Evolutionary conservation across 2,888 invertebrate genomes (phyloP).

Genomic region (Sabatieria punctata): DNA sequence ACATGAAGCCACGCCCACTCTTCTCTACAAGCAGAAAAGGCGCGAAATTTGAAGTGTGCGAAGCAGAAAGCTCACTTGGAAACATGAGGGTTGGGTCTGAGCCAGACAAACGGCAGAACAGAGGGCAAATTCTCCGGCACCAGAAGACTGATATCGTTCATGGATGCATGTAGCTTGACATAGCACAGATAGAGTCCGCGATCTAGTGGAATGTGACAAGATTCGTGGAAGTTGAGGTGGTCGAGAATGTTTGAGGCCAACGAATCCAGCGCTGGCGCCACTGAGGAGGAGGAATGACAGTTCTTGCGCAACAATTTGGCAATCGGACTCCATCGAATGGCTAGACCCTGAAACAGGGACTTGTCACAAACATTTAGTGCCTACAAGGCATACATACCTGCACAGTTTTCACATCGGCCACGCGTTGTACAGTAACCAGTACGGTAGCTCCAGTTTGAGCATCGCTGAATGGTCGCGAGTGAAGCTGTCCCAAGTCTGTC

Average conservation of each 20-base stretch:
- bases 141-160: slow-evolving; percentile 72
- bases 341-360: slow-evolving; percentile 51
- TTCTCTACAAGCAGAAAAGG: slow-evolving; percentile 46
- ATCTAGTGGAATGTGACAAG: slow-evolving; percentile 60
- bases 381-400: slow-evolving; percentile 21
- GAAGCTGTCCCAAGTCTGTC: slow-evolving; percentile 82
- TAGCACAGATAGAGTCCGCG: slow-evolving; percentile 86
- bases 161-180: slow-evolving; percentile 84
- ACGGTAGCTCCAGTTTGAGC: slow-evolving; percentile 67
- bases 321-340: slow-evolving; percentile 77
- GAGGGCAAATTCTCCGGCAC: slow-evolving; percentile 82
- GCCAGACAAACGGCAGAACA: slow-evolving; percentile 76
- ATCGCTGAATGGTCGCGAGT: slow-evolving; percentile 73
- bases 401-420: slow-evolving; percentile 63
- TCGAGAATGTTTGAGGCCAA: slow-evolving; percentile 69
- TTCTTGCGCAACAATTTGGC: slow-evolving; percentile 59
- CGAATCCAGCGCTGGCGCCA: slow-evolving; percentile 51
- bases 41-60: not conserved
- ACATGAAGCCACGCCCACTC: slow-evolving; percentile 80
- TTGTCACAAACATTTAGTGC: not conserved
- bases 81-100: slow-evolving; percentile 84
- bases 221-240: slow-evolving; percentile 51
- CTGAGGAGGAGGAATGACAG: slow-evolving; percentile 18
- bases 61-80: slow-evolving; percentile 51
- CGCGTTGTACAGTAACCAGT: slow-evolving; percentile 62